These are phyloP conservation scores for Tonatia bakeri DNA, from an alignment of 2,113 vertebrate genomes.

Conservation along the genomic window DNA sequence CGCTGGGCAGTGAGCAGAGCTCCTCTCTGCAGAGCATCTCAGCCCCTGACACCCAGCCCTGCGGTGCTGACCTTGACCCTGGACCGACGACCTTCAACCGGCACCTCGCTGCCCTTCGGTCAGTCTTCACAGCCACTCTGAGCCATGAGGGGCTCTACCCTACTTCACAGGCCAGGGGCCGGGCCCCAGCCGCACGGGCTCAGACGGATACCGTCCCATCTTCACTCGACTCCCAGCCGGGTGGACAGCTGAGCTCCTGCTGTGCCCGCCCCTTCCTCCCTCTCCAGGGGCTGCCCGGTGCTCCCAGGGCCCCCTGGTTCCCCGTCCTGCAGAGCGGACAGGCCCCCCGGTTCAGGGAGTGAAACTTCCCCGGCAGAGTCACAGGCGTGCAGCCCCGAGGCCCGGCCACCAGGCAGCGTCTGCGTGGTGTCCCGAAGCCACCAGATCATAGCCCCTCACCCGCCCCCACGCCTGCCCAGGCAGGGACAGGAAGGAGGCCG, in stretches of 20 bases:
- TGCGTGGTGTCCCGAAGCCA: fast-evolving
- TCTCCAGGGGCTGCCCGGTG: not conserved
- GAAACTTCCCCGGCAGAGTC: too few species aligned
- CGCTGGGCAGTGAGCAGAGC: not conserved
- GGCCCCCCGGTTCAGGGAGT: fast-evolving
- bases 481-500: not conserved
- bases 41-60: too few species aligned
- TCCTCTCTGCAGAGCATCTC: fast-evolving
- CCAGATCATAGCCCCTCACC: not conserved
- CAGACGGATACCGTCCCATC: not conserved
- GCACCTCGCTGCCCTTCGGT: fast-evolving
- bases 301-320: too few species aligned
- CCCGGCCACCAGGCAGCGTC: not conserved
- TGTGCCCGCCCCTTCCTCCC: fast-evolving
- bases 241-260: fast-evolving
- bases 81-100: not conserved
- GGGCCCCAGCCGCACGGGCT: fast-evolving
- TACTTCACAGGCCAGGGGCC: fast-evolving
- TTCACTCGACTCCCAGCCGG: fast-evolving
- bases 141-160: fast-evolving
- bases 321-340: fast-evolving
- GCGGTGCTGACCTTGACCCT: not conserved
- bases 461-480: fast-evolving
- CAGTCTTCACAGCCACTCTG: not conserved
- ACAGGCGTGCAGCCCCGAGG: fast-evolving